Base-by-base conservation (phyloP, 2,797 vertebrate genomes). In the Rachycentron canadum region DNA sequence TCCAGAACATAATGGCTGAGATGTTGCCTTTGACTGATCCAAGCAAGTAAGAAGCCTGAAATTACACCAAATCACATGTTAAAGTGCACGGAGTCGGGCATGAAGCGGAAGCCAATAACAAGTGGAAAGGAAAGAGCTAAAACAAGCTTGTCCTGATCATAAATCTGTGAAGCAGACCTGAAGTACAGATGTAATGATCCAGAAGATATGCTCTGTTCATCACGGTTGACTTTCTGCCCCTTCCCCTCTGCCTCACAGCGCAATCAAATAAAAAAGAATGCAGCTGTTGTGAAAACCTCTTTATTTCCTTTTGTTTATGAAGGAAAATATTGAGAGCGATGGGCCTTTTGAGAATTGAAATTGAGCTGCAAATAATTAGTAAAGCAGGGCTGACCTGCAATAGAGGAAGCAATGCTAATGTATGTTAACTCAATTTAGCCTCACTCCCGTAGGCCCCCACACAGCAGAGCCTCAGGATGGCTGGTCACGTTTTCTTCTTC, bases 351-450 rank as follows among this genome's bases (percentile, higher is more conserved):
- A 84, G 71, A 26, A 34, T 52, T 79, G 23, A 81, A 74, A 74
- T 59, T 57, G 58, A 85, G 74, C 40, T 72, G 72, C 19, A 75
- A 80, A 81, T 78, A 82, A 82, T 87, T 77, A 82, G 56, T 25
- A 56, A 80, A 70, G 52, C n/a, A 60, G 60, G 45, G 19, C 68
- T 78, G 79, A 78, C 76, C 66, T 78, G 78, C 49, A 21, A 73
- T 10, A 25, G 81, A 78, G 68, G 65, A 89, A 85, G 73, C 73
- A 52, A 79, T 75, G 70, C 79, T 89, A 88, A 90, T 87, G 59
- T 61, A 75, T 76, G 82, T 62, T 87, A 92, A 92, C 79, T 89
- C 73, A 86, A 90, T 92, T 93, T 91, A 68, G 69, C 73, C 77
- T 53, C 65, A 36, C 73, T 88, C 75, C 58, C 74, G 74, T 43